phyloP scores from a whole-genome alignment of 1,140 invertebrate genomes.

The Drosophila ogumai region DNA sequence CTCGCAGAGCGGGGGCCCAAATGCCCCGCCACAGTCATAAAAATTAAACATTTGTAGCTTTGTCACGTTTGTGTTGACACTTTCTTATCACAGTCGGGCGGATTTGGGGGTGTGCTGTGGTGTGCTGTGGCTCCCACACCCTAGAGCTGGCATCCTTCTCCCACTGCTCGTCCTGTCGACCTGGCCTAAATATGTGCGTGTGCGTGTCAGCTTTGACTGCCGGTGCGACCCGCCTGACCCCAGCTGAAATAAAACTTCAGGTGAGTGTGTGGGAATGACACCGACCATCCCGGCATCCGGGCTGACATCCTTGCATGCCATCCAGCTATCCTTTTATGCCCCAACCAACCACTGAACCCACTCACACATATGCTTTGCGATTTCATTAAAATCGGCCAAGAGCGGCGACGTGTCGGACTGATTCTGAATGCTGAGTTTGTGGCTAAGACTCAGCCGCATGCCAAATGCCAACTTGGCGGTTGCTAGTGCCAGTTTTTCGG shows the following conservation, averaged over 20 bases:
- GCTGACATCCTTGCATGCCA: conserved; percentile 7
- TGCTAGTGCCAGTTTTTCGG: conserved; percentile 36
- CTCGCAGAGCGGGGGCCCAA: conserved; percentile 6
- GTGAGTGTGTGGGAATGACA: conserved; percentile 33
- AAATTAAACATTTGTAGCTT: conserved; percentile 84
- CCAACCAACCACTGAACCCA: conserved; percentile 20
- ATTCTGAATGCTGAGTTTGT: conserved; percentile 37
- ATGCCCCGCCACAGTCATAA: conserved; percentile 62
- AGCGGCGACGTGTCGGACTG: conserved; percentile 41
- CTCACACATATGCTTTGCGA: conserved; percentile 55
- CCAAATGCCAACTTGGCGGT: conserved; percentile 49
- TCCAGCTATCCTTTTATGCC: conserved; percentile 6
- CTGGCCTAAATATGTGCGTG: conserved; percentile 74
- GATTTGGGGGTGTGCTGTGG: conserved; percentile 39
- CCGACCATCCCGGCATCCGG: conserved; percentile 1
- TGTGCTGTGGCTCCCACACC: not conserved
- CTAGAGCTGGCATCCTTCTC: not conserved
- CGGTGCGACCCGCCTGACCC: conserved; percentile 65
- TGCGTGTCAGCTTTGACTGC: conserved; percentile 77
- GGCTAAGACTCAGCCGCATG: conserved; percentile 34
- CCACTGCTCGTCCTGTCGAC: conserved; percentile 40
- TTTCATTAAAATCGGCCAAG: conserved; percentile 64
- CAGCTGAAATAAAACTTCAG: conserved; percentile 55
- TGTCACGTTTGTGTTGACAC: conserved; percentile 83
- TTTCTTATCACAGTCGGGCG: conserved; percentile 75